Evolutionary conservation across 2,113 vertebrate species (phyloP).

Genomic region (Dicerorhinus sumatrensis): DNA sequence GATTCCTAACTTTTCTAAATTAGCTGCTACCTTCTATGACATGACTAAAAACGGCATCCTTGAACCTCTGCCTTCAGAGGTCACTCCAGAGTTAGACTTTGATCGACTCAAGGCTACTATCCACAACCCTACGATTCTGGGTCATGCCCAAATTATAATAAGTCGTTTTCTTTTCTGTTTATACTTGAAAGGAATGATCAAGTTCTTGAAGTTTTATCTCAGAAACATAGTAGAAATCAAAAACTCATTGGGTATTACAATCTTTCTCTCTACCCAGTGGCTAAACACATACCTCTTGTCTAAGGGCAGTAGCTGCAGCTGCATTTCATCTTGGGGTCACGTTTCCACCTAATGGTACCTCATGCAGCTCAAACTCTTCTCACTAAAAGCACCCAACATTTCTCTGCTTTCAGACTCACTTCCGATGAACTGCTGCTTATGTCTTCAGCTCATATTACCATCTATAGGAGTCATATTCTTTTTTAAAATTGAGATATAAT

Average conservation of each 20-base stretch:
- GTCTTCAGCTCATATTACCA: not conserved
- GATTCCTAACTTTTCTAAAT: not conserved
- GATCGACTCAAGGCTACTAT: not conserved
- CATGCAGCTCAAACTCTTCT: not conserved
- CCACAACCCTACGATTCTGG: not conserved
- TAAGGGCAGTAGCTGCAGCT: not conserved
- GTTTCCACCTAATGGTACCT: not conserved
- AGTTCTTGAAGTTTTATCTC: not conserved
- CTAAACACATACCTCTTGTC: not conserved
- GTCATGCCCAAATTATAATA: not conserved
- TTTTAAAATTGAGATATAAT: slow-evolving; percentile 27
- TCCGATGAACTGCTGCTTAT: not conserved
- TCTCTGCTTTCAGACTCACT: slow-evolving; percentile 28
- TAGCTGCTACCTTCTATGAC: not conserved
- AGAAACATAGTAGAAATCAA: not conserved
- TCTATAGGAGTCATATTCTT: not conserved
- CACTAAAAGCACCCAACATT: not conserved
- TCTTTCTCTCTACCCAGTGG: not conserved
- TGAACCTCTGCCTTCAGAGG: not conserved
- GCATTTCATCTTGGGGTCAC: not conserved
- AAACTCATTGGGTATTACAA: not conserved
- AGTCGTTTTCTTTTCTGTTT: not conserved
- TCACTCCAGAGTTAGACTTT: not conserved
- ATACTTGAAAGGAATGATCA: not conserved
- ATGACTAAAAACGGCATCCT: not conserved